These are phyloP conservation scores for Myodes glareolus DNA, from an alignment of 2,113 vertebrate genomes.

Conservation along the genomic window DNA sequence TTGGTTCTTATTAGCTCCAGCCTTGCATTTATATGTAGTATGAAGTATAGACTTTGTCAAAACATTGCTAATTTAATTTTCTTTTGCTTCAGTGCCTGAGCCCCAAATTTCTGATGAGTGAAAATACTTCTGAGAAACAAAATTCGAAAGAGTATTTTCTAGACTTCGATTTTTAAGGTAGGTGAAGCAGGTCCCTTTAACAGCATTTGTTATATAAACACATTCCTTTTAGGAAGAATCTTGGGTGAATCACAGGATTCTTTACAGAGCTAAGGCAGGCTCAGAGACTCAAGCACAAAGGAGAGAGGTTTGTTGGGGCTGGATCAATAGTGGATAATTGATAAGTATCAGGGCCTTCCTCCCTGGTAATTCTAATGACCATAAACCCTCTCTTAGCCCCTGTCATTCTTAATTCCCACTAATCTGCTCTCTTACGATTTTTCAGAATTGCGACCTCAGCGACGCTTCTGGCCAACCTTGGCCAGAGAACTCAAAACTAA, in stretches of 20 bases:
- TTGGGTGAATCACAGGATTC: background rate
- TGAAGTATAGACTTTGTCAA: background rate
- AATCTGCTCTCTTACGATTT: background rate
- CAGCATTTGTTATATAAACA: background rate
- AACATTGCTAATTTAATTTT: background rate
- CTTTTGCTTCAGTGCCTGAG: background rate
- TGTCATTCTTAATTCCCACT: background rate
- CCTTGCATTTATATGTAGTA: background rate
- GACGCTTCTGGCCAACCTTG: conserved; percentile 53
- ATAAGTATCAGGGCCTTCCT: background rate
- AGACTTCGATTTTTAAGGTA: background rate
- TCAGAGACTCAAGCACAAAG: background rate
- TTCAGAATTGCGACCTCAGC: background rate
- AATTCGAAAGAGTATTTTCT: background rate
- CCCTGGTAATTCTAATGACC: conserved; percentile 53
- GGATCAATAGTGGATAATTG: background rate
- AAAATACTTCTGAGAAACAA: background rate
- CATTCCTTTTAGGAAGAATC: background rate
- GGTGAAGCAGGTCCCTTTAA: background rate
- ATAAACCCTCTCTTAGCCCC: conserved; percentile 46
- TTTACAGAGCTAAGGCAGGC: background rate
- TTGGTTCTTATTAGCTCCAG: background rate
- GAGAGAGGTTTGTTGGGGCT: background rate
- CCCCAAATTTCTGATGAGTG: background rate
- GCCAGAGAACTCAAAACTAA: rapidly evolving